Percentiles rank a stretch among this genome's conserved stretches.
Conservation (phyloP, 2,113 vertebrate species). For the Mola mola region DNA sequence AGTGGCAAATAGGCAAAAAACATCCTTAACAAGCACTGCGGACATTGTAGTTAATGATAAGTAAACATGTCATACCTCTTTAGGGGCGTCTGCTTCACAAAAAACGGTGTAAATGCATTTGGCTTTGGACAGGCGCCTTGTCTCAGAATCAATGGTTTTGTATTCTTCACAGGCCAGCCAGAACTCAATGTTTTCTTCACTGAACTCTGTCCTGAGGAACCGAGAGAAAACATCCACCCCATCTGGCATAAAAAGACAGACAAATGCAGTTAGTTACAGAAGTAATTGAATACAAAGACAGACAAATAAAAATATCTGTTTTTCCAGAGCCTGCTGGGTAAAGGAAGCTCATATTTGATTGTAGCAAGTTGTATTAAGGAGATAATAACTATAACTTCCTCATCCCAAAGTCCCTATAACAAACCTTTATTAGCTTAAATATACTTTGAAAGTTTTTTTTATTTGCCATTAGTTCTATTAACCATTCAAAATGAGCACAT, state of each 20-base stretch:
- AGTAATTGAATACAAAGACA: background rate
- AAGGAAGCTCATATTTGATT: too few species aligned
- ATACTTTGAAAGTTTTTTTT: too few species aligned
- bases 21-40: too few species aligned
- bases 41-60: constrained; percentile 13
- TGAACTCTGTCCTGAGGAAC: constrained; percentile 94
- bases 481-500: constrained; percentile 12
- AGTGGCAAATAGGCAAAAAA: constrained; percentile 4
- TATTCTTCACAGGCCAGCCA: constrained; percentile 95
- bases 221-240: constrained; percentile 88
- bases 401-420: background rate
- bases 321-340: background rate
- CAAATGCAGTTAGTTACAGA: background rate
- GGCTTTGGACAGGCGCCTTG: constrained; percentile 86
- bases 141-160: constrained; percentile 85
- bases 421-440: too few species aligned
- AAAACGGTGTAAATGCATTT: constrained; percentile 90
- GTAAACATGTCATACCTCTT: constrained; percentile 86
- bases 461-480: background rate
- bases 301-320: background rate
- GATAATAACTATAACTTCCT: too few species aligned
- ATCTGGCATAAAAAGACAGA: constrained; percentile 74
- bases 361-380: too few species aligned
- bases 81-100: constrained; percentile 88
- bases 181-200: constrained; percentile 97